Evolutionary conservation across 2,888 invertebrate species (phyloP).

Genomic region (Lamproptera curius): DNA sequence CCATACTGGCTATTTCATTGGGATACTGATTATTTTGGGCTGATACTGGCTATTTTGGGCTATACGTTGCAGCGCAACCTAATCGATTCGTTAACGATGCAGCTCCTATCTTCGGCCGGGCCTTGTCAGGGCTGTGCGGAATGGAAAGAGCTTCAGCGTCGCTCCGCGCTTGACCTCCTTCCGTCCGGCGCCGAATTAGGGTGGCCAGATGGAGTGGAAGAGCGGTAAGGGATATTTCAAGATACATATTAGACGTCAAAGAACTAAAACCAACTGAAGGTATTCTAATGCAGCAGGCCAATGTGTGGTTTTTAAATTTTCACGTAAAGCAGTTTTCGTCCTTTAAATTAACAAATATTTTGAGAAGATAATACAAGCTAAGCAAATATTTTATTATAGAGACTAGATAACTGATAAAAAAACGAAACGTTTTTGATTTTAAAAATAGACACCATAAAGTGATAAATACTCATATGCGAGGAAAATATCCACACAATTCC

Average conservation of each 20-base stretch:
- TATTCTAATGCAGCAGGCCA: too few species aligned
- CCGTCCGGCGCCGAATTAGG: constrained; percentile 4
- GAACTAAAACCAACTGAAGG: neutral
- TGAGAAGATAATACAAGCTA: too few species aligned
- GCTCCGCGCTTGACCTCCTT: constrained; percentile 19
- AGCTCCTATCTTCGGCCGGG: constrained; percentile 15
- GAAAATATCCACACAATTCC: too few species aligned
- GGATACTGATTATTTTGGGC: neutral
- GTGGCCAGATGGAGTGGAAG: neutral
- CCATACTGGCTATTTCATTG: too few species aligned
- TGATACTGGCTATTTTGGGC: neutral
- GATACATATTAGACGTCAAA: neutral
- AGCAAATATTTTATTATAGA: too few species aligned
- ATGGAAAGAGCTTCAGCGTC: constrained; percentile 14
- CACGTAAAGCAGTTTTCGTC: neutral
- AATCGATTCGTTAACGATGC: constrained; percentile 14
- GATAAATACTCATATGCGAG: too few species aligned
- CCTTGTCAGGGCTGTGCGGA: constrained; percentile 18
- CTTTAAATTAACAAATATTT: too few species aligned
- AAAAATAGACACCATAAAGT: too few species aligned
- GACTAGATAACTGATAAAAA: too few species aligned
- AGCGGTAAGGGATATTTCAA: constrained; percentile 1
- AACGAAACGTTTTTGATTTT: too few species aligned
- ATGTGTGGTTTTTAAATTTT: neutral
- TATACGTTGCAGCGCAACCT: neutral